phyloP scores from a whole-genome alignment of 2,113 vertebrate genomes.

The Grammomys dolichurus region DNA sequence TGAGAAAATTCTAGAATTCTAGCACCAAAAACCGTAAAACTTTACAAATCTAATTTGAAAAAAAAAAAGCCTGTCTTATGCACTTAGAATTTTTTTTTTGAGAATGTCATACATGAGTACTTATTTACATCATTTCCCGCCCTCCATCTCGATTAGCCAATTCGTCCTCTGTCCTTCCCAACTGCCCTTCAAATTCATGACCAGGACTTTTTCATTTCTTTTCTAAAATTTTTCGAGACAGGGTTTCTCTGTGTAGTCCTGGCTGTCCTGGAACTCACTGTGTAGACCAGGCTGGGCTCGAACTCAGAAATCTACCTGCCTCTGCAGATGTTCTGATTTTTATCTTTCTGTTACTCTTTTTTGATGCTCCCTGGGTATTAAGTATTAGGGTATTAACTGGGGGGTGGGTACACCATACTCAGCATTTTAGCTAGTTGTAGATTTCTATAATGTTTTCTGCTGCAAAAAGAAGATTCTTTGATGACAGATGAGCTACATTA shows the following conservation, averaged over 20 bases:
- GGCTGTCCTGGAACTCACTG: no score
- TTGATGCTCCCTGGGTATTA: background rate
- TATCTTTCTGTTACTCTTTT: background rate
- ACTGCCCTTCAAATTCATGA: background rate
- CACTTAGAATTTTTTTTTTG: background rate
- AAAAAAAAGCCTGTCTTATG: background rate
- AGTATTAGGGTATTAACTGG: background rate
- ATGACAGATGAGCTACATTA: background rate
- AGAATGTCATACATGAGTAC: background rate
- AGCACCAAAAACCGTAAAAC: background rate
- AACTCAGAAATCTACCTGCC: no score
- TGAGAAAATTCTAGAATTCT: conserved; percentile 19
- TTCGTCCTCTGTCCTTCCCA: background rate
- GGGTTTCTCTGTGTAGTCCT: no score
- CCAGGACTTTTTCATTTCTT: background rate
- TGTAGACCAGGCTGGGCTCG: no score
- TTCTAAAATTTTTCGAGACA: no score
- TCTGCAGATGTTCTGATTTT: background rate
- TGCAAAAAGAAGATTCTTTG: background rate
- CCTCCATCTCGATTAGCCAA: background rate
- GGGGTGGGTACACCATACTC: background rate
- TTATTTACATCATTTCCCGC: background rate
- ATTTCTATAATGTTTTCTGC: background rate
- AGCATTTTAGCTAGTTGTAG: background rate
- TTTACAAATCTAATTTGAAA: background rate